Base-by-base conservation (phyloP, 2,888 invertebrate species). In the Reticulitermes lucifugus region DNA sequence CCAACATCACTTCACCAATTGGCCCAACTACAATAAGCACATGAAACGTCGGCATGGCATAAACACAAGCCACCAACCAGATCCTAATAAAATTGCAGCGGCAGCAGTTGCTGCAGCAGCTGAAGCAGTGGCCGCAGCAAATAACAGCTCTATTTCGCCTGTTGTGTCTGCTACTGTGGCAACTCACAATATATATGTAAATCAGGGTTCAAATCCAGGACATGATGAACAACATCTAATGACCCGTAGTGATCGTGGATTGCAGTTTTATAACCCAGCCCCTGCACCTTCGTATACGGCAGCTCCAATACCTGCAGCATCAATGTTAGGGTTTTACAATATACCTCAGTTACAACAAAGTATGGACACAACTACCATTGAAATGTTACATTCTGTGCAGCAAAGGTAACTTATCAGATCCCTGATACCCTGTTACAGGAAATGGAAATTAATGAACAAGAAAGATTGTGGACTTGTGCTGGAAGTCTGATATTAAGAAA, bases 11-110 rank as follows among this genome's bases (percentile, higher is more conserved):
- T 96, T 96, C 88, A 95, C 96, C 0, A 96, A 96, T 89, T 96
- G 96, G 96, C 95, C 96, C 0, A 96, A 96, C 90, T 96, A 95
- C 88, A 96, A 96, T 88, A 96, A 96, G 88, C 96, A 96, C 89
- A 95, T 96, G 95, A 96, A 95, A 90, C 91, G 96, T 46, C 91
- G 95, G 51, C 96, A 96, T 87, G 94, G 94, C 60, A 93, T 93
- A 86, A 93, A 93, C 87, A 91, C 93, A 0, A 93, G 93, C 0
- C 92, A 92, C 77, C 87, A 87, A 51, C 87, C 87, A 41, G 87
- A 87, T 71, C 87, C 87, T 55, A 87, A 87, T 75, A 87, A 87
- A 79, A 80, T 87, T 12, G 87, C 86, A 14, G 41, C 75, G 41
- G 86, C 86, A 29, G 84, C 85, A 18, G 71, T 85, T 60, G 84